These are phyloP conservation scores for Dromaius novaehollandiae DNA, from an alignment of 2,113 vertebrate genomes.

Conservation along the genomic window DNA sequence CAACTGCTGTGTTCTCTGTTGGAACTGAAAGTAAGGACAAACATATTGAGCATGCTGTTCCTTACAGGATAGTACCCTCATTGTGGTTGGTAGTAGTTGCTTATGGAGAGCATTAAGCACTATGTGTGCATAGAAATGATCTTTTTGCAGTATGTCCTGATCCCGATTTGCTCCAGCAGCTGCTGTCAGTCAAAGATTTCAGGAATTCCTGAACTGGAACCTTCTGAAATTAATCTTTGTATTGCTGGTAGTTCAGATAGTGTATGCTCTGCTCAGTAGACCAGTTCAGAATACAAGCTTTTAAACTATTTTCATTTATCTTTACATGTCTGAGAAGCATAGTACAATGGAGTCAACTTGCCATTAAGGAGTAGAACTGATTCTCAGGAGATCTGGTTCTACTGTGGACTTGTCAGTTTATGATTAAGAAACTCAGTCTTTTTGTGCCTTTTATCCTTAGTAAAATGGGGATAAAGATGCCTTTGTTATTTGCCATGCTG, in stretches of 20 bases:
- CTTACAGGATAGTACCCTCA: rapidly evolving
- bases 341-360: neutral
- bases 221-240: neutral
- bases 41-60: neutral
- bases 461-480: neutral
- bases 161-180: neutral
- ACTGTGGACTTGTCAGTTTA: neutral
- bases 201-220: neutral
- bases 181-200: neutral
- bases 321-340: neutral
- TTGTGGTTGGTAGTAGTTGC: neutral
- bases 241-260: neutral
- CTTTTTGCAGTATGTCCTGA: neutral
- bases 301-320: neutral
- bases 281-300: neutral
- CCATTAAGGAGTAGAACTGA: neutral
- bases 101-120: neutral
- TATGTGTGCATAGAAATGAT: neutral
- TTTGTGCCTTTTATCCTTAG: neutral
- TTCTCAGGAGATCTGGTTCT: neutral
- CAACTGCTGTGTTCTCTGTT: neutral
- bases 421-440: neutral
- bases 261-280: neutral
- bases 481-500: neutral
- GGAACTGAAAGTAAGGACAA: neutral